Evolutionary conservation across 2,113 vertebrate genomes (phyloP).

Genomic region (Chamaea fasciata): DNA sequence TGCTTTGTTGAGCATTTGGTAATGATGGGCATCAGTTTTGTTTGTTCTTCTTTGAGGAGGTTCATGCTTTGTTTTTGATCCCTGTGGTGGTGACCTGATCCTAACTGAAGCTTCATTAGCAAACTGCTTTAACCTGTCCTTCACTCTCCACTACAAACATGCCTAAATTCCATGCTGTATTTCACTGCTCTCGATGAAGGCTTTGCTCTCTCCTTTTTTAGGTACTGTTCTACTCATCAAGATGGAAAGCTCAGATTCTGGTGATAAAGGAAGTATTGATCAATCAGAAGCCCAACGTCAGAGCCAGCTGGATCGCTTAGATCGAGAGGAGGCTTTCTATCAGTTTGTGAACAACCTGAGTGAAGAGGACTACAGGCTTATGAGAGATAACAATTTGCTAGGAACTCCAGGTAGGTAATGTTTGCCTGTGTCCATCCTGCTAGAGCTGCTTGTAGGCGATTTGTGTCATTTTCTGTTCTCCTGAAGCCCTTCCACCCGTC

Average conservation of each 20-base stretch:
- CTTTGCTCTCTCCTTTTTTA: conserved; percentile 39
- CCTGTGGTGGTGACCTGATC: not conserved
- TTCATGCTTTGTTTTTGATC: not conserved
- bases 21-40: not conserved
- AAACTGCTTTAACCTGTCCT: not conserved
- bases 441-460: not conserved
- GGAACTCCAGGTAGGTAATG: conserved; percentile 88
- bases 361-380: conserved; percentile 96
- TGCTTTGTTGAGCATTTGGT: not conserved
- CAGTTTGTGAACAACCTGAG: conserved; percentile 98
- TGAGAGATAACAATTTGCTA: conserved; percentile 98
- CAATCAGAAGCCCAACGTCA: conserved; percentile 90
- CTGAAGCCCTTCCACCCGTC: not conserved
- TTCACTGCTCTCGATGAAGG: not conserved
- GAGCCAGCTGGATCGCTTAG: conserved; percentile 90
- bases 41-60: not conserved
- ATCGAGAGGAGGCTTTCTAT: conserved; percentile 96
- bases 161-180: accelerated
- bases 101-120: not conserved
- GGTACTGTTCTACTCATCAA: conserved; percentile 67
- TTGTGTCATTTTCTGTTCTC: not conserved
- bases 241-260: conserved; percentile 93
- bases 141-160: not conserved
- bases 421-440: not conserved
- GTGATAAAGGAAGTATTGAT: conserved; percentile 85